Percentiles rank a stretch among this genome's conserved stretches.
phyloP scores from a whole-genome alignment of 2,113 vertebrate species.

The Ascaphus truei region DNA sequence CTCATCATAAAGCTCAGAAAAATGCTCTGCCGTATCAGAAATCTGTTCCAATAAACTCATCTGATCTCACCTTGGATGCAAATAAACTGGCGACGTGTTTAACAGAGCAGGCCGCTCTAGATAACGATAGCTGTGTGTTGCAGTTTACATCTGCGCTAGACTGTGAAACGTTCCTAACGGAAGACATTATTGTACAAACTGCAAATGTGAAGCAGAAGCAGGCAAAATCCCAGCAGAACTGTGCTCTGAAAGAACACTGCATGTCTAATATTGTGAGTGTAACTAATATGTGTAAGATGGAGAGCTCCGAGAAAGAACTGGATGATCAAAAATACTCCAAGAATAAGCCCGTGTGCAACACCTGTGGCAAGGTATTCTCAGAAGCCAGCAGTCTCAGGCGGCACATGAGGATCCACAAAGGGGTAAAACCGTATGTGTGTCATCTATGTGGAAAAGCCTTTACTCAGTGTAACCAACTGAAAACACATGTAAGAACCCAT shows the following conservation, averaged over 20 bases:
- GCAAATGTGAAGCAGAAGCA: slow-evolving; percentile 57
- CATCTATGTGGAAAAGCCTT: slow-evolving; percentile 92
- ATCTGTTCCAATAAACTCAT: slow-evolving; percentile 46
- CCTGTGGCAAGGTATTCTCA: slow-evolving; percentile 86
- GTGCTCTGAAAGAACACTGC: slow-evolving; percentile 57
- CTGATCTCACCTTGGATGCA: slow-evolving; percentile 61
- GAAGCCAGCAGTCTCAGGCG: slow-evolving; percentile 89
- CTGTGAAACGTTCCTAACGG: slow-evolving; percentile 53
- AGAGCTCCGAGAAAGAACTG: slow-evolving; percentile 54
- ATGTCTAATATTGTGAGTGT: slow-evolving; percentile 58
- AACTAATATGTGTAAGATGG: slow-evolving; percentile 56
- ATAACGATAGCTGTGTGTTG: slow-evolving; percentile 49
- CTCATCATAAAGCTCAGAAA: slow-evolving; percentile 49
- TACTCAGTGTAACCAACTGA: slow-evolving; percentile 94
- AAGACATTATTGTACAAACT: slow-evolving; percentile 57
- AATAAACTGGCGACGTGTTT: slow-evolving; percentile 57
- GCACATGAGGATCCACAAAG: slow-evolving; percentile 95
- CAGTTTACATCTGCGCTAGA: slow-evolving; percentile 54
- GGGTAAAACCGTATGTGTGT: slow-evolving; percentile 90
- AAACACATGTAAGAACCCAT: slow-evolving; percentile 94
- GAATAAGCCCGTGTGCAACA: slow-evolving; percentile 78
- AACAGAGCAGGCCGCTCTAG: slow-evolving; percentile 57
- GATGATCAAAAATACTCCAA: slow-evolving; percentile 65
- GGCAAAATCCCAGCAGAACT: slow-evolving; percentile 53
- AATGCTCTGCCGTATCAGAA: slow-evolving; percentile 55